Base-by-base conservation (phyloP, 1,140 invertebrate species). In the Psilanteris sp. region DNA sequence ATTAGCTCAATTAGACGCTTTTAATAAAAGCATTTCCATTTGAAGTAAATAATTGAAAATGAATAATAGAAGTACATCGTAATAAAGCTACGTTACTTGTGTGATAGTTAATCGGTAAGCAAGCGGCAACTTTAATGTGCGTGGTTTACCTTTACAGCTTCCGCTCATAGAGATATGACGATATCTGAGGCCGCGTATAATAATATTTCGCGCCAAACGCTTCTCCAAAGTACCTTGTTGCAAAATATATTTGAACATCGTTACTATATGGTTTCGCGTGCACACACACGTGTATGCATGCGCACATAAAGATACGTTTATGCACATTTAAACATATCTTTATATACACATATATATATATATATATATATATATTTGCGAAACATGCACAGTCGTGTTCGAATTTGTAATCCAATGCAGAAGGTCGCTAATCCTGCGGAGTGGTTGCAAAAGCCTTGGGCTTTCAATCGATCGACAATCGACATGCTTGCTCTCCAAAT, bases 341-440 rank as follows among this genome's bases (percentile, higher is more conserved):
- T 59, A 36, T 48, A 43, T 22, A 13, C 31, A 39, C 22, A 52
- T 31, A 44, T 41, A 31, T 43, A 55, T 62, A n/a, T n/a, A 36
- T 48, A 43, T 22, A 13, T 37, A 39, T 31, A 52, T 31, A 44
- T 41, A 31, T 43, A 55, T 62, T 46, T 61, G 55, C 32, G 14
- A 16, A 48, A 68, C 54, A 50, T 57, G 27, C n/a, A 61, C 46
- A 5, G 18, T 10, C 44, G 13, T 71, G 66, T 75, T 64, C 66
- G 41, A 48, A 41, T 61, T 13, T 41, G 41, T 77, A 67, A 77
- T 72, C 61, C 36, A 11, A 37, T 31, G 37, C 57, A 46, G 74
- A 71, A 67, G 62, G 59, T 29, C 16, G 27, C 41, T 67, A 76
- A 76, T 76, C 31, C 52, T 34, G 43, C 32, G 39, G 50, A 64